Evolutionary conservation across 2,888 invertebrate genomes (phyloP), one percentile per base, ranked within the genome.

Genomic region (Phyto melanocephala): DNA sequence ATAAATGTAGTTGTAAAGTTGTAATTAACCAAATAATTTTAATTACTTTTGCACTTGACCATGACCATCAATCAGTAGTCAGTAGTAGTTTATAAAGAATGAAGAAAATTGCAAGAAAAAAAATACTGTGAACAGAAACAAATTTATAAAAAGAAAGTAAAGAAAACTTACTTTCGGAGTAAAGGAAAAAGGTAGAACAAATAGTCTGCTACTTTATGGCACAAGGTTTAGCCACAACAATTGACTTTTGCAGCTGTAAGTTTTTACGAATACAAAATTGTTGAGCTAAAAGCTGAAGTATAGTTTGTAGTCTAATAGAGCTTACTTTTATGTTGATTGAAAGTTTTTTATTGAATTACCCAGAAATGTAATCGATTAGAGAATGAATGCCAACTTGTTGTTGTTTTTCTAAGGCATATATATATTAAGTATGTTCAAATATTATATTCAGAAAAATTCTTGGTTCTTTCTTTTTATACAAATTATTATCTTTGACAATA

Each of bases 41-140:
- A 84, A 85, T 84, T 84, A 84, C 58, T 62, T 76, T 84, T 80
- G 71, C 76, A 79, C 84, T 84, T 84, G 85, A 85, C 81, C 85
- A 54, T 83, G 80, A 79, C 84, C 85, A 86, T 85, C 84, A 86
- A 84, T 85, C 85, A 86, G 68, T 54, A 37, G 20, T 24, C n/a
- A n/a, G 42, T 63, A 65, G 45, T 17, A 42, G 65, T 45, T 45
- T 54, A n/a, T 20, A 15, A 42, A 37, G 50, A 67, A 80, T 47
- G 56, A 8, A 22, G 50, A 58, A 58, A 17, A 17, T 1, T 17
- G 4, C 6, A 11, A 6, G 17, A 45, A 33, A 65, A 1, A 20
- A 47, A 50, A 50, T 4, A 6, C 17, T 6, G 10, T 17, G 37
- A 42, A 56, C 17, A 63, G n/a, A 63, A 33, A 13, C 42, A 77